Evolutionary conservation across 2,113 vertebrate genomes (phyloP).

Genomic region (Phrynosoma platyrhinos): DNA sequence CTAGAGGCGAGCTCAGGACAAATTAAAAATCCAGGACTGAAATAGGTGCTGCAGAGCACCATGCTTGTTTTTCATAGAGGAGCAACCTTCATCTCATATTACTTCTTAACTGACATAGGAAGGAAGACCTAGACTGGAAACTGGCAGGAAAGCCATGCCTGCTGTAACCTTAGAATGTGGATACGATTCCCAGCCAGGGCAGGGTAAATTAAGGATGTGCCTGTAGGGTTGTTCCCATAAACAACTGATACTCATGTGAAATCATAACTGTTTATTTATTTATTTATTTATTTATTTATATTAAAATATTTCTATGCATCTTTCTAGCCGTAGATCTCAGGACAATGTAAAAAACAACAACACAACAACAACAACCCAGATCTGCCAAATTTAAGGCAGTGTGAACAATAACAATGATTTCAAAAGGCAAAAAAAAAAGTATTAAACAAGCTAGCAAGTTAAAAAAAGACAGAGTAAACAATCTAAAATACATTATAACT

Average conservation of each 20-base stretch:
- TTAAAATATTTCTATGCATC: no score
- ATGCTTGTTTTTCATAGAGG: neutral
- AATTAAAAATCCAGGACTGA: neutral
- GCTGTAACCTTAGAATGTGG: conserved; percentile 11
- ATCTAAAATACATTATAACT: no score
- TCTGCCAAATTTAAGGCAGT: no score
- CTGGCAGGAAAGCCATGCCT: neutral
- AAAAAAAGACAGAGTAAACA: no score
- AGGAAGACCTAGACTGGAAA: neutral
- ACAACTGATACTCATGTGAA: neutral
- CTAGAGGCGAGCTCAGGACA: neutral
- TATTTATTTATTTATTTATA: no score
- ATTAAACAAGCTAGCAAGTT: no score
- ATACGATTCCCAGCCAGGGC: conserved; percentile 4
- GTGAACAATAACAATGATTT: no score
- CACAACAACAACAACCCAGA: no score
- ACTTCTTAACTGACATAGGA: neutral
- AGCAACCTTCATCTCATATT: neutral
- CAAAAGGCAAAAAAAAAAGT: no score
- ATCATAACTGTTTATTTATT: no score
- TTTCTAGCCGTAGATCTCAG: no score
- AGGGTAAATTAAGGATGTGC: neutral
- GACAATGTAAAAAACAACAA: no score
- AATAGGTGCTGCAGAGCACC: neutral
- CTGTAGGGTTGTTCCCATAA: neutral